These are phyloP conservation scores for Ochotona princeps DNA, from an alignment of 2,113 vertebrate species.

Conservation along the genomic window DNA sequence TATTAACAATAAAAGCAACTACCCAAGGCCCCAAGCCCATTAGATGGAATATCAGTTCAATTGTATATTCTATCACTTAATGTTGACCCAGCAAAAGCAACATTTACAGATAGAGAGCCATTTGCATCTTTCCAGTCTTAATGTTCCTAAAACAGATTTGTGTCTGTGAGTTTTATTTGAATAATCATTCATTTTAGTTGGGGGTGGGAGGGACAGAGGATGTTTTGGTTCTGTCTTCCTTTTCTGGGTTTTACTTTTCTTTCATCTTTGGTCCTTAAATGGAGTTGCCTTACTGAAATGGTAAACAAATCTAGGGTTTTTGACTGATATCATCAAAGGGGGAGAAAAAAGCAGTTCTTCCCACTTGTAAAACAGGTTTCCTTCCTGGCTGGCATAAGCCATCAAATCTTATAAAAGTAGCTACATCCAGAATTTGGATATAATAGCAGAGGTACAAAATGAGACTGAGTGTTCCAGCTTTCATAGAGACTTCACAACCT, in stretches of 20 bases:
- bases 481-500: background rate
- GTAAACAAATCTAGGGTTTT: constrained; percentile 47
- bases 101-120: background rate
- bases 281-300: background rate
- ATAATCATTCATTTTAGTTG: background rate
- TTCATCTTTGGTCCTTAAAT: constrained; percentile 22
- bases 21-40: background rate
- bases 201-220: background rate
- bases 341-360: background rate
- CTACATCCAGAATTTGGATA: background rate
- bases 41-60: background rate
- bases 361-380: constrained; percentile 43
- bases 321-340: constrained; percentile 33
- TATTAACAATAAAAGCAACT: background rate
- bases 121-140: background rate
- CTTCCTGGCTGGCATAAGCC: constrained; percentile 15
- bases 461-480: background rate
- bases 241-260: constrained; percentile 3
- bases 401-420: constrained; percentile 18
- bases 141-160: constrained; percentile 35
- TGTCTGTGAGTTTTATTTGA: background rate
- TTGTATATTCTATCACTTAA: background rate
- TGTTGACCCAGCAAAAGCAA: background rate
- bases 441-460: background rate
- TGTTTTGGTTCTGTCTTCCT: constrained; percentile 23